Evolutionary conservation across 1,140 invertebrate genomes (phyloP).

Genomic region (Centruroides vittatus): DNA sequence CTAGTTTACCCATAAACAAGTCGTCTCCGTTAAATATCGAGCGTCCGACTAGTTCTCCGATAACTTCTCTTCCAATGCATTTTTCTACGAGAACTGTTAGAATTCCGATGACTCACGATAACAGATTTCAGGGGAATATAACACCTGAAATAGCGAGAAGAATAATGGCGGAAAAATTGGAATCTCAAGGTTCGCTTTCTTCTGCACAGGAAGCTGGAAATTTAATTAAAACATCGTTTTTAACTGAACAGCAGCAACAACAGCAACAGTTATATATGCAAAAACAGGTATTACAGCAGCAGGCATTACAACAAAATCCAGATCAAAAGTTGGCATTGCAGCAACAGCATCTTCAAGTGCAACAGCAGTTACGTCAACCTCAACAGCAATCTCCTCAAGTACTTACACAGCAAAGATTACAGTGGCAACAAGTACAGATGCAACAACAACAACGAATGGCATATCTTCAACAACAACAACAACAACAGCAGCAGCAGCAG

Average conservation of each 20-base stretch:
- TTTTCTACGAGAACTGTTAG: background rate
- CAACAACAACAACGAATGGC: conserved; percentile 19
- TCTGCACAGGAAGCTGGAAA: background rate
- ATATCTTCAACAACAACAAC: conserved; percentile 22
- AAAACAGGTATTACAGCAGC: conserved; percentile 15
- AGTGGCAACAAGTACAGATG: background rate
- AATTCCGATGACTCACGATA: background rate
- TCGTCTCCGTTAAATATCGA: too few species aligned
- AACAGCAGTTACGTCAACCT: background rate
- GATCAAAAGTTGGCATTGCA: conserved; percentile 7
- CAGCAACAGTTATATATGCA: conserved; percentile 15
- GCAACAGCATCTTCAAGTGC: conserved; percentile 16
- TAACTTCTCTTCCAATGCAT: background rate
- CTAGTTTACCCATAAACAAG: conserved; percentile 10
- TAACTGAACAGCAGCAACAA: conserved; percentile 9
- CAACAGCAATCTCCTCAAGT: conserved; percentile 4
- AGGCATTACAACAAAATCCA: conserved; percentile 17
- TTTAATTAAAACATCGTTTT: too few species aligned
- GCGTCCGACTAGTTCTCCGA: too few species aligned
- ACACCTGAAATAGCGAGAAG: too few species aligned
- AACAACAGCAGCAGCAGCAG: conserved; percentile 25
- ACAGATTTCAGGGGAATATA: too few species aligned
- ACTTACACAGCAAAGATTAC: background rate
- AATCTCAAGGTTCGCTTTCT: background rate
- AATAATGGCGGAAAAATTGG: too few species aligned